Evolutionary conservation across 2,888 invertebrate species (phyloP), one percentile per base, ranked within the genome.

Genomic region (Coecobrya sp.): DNA sequence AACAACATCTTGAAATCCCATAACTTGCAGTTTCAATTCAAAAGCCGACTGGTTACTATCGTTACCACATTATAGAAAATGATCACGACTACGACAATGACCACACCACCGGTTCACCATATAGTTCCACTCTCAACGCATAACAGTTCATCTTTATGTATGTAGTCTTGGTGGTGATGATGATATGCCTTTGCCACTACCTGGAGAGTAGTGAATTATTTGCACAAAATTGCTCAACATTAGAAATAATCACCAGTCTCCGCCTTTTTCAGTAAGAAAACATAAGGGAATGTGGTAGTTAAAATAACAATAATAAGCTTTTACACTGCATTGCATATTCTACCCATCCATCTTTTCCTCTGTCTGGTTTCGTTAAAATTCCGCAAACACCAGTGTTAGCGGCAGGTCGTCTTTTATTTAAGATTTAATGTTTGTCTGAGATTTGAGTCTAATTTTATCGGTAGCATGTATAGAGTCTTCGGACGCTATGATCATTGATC

Each of bases 81-180:
- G 73, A 52, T 81, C 55, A 81, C 55, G 52, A 81, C 55, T 11
- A 81, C 25, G 81, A 59, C 30, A 4, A 65, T 65, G 16, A 65
- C 19, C 62, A 25, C 79, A 81, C 52, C 76, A 55, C 59, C 81
- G 59, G 81, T 81, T 81, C n/a, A 55, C 30, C 81, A 81, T 79
- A 25, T 11, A 76, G 76, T 49, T 49, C 73, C 73, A 42, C 42
- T 42, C 0, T n/a, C 1, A 65, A 25, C 30, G 13, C 30, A 30
- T 4, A 25, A 27, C 10, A 62, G n/a, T 62, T 10, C n/a, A 4
- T 68, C 25, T 68, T 68, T 30, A 2, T 68, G 27, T 65, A 5
- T 27, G 7, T 68, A 30, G 30, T 62, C 30, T 19, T 5, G 7
- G 8, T 62, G 62, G 25, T 22, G 22, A 62, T 25, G 22, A 62